Conservation (phyloP, 2,113 vertebrate genomes). For the Lepisosteus osseus region DNA sequence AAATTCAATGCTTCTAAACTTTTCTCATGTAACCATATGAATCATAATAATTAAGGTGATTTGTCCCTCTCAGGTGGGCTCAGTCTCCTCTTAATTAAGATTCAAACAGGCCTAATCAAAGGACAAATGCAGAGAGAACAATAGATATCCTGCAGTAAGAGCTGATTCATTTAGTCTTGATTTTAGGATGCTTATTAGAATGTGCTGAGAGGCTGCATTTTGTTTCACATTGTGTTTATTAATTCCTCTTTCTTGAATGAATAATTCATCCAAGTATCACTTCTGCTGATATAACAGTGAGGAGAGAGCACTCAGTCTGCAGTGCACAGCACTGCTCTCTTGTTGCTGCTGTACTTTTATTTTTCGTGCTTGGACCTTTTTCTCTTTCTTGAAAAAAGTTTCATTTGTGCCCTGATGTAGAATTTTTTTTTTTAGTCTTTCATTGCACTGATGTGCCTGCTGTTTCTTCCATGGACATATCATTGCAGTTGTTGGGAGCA, state of each 20-base stretch:
- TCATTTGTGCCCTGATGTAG: neutral
- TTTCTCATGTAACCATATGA: neutral
- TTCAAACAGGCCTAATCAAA: slow-evolving; percentile 41
- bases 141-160: slow-evolving; percentile 18
- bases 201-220: slow-evolving; percentile 20
- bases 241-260: slow-evolving; percentile 10
- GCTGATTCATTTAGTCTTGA: slow-evolving; percentile 31
- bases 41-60: slow-evolving; percentile 37
- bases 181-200: slow-evolving; percentile 31
- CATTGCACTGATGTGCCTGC: too few species aligned
- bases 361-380: too few species aligned
- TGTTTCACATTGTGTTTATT: slow-evolving; percentile 27
- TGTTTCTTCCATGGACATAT: too few species aligned
- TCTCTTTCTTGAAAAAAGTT: neutral
- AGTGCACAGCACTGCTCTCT: neutral
- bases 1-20: too few species aligned
- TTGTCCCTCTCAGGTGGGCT: slow-evolving; percentile 29
- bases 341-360: neutral
- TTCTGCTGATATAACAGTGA: slow-evolving; percentile 13
- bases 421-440: too few species aligned
- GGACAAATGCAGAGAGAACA: slow-evolving; percentile 19
- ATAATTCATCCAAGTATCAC: slow-evolving; percentile 20
- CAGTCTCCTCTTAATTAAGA: slow-evolving; percentile 23
- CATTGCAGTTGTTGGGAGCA: too few species aligned
- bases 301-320: slow-evolving; percentile 7